A percentile compares a stretch with the other conserved stretches of the same genome.
phyloP scores from a whole-genome alignment of 2,888 invertebrate genomes.

The Parnassius smintheus region DNA sequence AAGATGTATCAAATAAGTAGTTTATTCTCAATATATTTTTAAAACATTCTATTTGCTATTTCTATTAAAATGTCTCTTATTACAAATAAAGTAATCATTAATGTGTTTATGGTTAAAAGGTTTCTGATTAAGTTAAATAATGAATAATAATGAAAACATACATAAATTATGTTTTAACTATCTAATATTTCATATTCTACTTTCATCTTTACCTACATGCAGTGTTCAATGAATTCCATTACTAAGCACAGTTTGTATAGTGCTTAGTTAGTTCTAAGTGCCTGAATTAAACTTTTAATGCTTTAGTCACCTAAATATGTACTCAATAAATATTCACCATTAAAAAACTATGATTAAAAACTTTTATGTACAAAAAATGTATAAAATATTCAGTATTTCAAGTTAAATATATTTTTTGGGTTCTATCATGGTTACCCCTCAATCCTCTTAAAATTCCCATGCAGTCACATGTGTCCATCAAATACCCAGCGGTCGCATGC shows the following conservation, averaged over 20 bases:
- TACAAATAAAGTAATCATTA: too few species aligned
- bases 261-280: slow-evolving; percentile 45
- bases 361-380: neutral
- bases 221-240: slow-evolving; percentile 41
- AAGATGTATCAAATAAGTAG: too few species aligned
- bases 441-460: too few species aligned
- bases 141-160: neutral
- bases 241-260: slow-evolving; percentile 32
- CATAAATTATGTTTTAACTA: slow-evolving; percentile 7
- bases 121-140: neutral
- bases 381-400: neutral
- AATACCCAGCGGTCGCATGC: too few species aligned
- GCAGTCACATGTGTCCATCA: too few species aligned
- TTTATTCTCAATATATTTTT: too few species aligned
- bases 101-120: too few species aligned
- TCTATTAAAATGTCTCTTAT: too few species aligned
- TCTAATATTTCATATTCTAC: slow-evolving; percentile 39
- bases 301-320: slow-evolving; percentile 15
- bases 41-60: too few species aligned
- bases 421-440: too few species aligned
- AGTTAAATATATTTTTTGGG: neutral
- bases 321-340: too few species aligned
- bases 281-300: slow-evolving; percentile 55
- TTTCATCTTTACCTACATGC: slow-evolving; percentile 43
- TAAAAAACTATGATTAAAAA: too few species aligned